phyloP scores from a whole-genome alignment of 2,888 invertebrate genomes.

The Gortyna flavago region DNA sequence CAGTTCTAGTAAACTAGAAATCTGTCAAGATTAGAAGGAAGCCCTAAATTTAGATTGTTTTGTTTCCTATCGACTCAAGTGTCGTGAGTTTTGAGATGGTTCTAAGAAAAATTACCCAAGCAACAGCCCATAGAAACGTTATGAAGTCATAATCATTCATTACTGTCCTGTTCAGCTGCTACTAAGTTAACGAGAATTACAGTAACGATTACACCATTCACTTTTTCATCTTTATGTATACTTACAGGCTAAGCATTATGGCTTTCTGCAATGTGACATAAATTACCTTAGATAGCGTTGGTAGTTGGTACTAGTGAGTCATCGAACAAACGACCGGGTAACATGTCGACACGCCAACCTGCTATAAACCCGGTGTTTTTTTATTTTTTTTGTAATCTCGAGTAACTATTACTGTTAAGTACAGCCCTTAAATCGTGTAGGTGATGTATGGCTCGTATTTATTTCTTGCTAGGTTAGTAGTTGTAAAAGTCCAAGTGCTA shows the following conservation, averaged over 20 bases:
- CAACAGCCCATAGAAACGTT: neutral
- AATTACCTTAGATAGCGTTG: slow-evolving; percentile 58
- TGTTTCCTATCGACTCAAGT: neutral
- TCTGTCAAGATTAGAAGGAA: neutral
- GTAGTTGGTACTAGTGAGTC: slow-evolving; percentile 53
- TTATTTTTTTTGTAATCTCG: slow-evolving; percentile 29
- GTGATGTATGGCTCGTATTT: slow-evolving; percentile 38
- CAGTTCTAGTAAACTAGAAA: neutral
- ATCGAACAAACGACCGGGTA: slow-evolving; percentile 55
- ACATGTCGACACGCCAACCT: slow-evolving; percentile 63
- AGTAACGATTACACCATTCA: slow-evolving; percentile 50
- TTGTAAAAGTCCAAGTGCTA: slow-evolving; percentile 19
- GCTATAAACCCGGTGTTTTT: slow-evolving; percentile 45
- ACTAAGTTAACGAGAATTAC: slow-evolving; percentile 26
- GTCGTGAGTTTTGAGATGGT: neutral
- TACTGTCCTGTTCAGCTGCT: neutral
- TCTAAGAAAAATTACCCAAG: neutral
- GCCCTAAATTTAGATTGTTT: neutral
- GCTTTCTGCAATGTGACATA: slow-evolving; percentile 61
- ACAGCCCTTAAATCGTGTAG: slow-evolving; percentile 32
- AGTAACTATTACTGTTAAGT: slow-evolving; percentile 47
- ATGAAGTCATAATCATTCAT: slow-evolving; percentile 10
- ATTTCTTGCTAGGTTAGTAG: slow-evolving; percentile 26
- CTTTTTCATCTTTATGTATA: slow-evolving; percentile 59
- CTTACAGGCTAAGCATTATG: slow-evolving; percentile 54